Evolutionary conservation across 2,113 vertebrate species (phyloP).

Genomic region (Corapipo altera): DNA sequence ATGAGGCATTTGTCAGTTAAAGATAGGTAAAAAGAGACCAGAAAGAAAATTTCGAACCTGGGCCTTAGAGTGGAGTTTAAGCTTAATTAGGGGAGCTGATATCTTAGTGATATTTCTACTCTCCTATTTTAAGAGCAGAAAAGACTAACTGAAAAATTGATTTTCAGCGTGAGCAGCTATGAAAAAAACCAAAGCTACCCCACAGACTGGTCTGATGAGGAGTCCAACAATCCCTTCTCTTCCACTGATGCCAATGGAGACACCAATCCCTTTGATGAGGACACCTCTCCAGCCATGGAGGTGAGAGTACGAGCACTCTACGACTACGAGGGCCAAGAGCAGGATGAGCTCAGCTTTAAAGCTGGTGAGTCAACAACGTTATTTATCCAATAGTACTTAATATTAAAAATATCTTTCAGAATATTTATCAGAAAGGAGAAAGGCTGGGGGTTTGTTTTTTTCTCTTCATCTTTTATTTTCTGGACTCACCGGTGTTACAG

Average conservation of each 20-base stretch:
- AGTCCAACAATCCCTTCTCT: conserved; percentile 89
- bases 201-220: conserved; percentile 91
- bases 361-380: conserved; percentile 77
- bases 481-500: neutral
- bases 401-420: no score
- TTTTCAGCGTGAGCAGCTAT: conserved; percentile 80
- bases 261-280: conserved; percentile 94
- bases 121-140: neutral
- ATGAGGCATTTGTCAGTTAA: neutral
- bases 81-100: neutral
- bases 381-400: no score
- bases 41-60: neutral
- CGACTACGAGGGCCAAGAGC: conserved; percentile 96
- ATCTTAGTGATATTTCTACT: neutral
- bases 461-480: neutral
- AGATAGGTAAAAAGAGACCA: neutral
- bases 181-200: conserved; percentile 84
- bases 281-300: conserved; percentile 73
- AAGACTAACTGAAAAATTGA: neutral
- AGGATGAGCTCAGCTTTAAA: conserved; percentile 96
- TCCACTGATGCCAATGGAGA: conserved; percentile 84
- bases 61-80: neutral
- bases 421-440: neutral
- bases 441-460: neutral
- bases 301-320: conserved; percentile 91